Evolutionary conservation across 2,113 vertebrate species (phyloP), one percentile per base, ranked within the genome.

Genomic region (Equus przewalskii): DNA sequence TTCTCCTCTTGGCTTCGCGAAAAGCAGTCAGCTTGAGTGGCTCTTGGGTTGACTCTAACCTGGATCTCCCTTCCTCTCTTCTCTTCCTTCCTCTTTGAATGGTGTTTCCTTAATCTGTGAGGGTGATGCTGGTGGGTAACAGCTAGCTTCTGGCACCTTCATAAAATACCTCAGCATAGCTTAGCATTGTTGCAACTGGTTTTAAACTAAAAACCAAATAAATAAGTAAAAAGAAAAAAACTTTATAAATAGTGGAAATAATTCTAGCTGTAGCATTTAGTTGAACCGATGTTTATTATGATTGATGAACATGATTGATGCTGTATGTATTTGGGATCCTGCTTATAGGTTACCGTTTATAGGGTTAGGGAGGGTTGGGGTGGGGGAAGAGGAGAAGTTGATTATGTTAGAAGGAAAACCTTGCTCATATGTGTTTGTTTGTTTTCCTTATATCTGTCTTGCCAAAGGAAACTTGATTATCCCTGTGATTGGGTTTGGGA

Each of bases 91-190:
- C 96, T 97, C 94, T 91, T 72, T 80, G 87, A 96, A 85, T 89
- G 98, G 98, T 97, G 98, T 96, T 95, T 98, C 98, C 98, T 97
- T 97, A 96, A 83, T 98, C 98, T 97, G 85, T 98, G 98, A 98
- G 98, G 98, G 94, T 96, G 97, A 97, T 97, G 98, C 97, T 98
- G 84, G 89, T 98, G 98, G 98, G 98, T 97, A 98, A 98, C 98
- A 98, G 98, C 98, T 98, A 96, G 97, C 98, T 98, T 98, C 99
- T 98, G 98, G 98, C 98, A 98, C 99, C 99, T 99, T 99, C 98
- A 99, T 99, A 98, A 99, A 99, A 99, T 99, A 99, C 99, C 99
- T 99, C 99, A 99, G 99, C 99, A 99, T 99, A 99, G 99, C 98
- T 99, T 99, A 99, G 98, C 98, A 98, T 99, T 99, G 98, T 99